phyloP scores from a whole-genome alignment of 2,888 invertebrate genomes.

The Tenthredo mesomela region DNA sequence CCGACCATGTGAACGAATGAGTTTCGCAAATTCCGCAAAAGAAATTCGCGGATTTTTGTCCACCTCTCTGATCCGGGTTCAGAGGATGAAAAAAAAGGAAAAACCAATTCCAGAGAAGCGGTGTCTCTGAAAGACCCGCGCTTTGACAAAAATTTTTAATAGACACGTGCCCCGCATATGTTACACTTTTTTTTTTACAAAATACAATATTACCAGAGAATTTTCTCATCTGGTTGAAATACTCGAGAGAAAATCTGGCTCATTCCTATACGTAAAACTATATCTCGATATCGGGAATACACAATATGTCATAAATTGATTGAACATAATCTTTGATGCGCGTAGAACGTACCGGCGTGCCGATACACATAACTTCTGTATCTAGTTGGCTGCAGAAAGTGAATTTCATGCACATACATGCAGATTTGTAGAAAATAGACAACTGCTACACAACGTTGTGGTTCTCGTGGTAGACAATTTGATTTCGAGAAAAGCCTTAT shows the following conservation, averaged over 20 bases:
- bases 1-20: neutral
- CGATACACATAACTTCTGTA: neutral
- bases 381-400: neutral
- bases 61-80: neutral
- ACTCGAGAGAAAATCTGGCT: neutral
- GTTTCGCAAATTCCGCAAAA: slow-evolving; percentile 1
- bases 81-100: neutral
- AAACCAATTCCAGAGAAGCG: neutral
- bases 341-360: neutral
- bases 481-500: slow-evolving; percentile 47
- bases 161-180: neutral
- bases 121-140: neutral
- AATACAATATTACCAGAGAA: neutral
- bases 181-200: neutral
- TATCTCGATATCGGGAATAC: neutral
- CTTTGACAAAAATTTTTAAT: slow-evolving; percentile 8
- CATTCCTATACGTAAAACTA: neutral
- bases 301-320: neutral
- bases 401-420: slow-evolving; percentile 18
- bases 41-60: neutral
- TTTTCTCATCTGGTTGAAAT: neutral
- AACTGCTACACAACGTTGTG: slow-evolving; percentile 21
- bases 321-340: slow-evolving; percentile 35
- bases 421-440: neutral
- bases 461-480: slow-evolving; percentile 45